Base-by-base conservation (phyloP, 2,888 invertebrate genomes). In the Epirrhoe alternata region DNA sequence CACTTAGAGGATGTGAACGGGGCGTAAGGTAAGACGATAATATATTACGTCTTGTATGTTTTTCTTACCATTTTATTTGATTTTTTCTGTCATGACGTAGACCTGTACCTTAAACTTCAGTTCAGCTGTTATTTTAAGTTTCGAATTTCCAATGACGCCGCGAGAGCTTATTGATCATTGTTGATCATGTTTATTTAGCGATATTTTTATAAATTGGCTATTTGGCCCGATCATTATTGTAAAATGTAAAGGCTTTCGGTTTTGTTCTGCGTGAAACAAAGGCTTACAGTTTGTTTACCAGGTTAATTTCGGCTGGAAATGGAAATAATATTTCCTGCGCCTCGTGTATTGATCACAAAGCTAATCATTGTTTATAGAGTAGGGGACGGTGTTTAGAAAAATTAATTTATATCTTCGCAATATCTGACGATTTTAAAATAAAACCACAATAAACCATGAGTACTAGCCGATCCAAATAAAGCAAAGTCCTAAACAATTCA, bases 401-500 rank as follows among this genome's bases (percentile, higher is more conserved):
- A 6, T 16, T 14, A 4, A 47, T 47, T 2, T 16, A 14, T 47
- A 14, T 47, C 24, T 24, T 24, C 24, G 24, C 24, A 6, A 47
- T 47, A 33, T 31, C 12, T 31, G 61, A 30, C n/a, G 59, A 58
- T 53, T 63, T 65, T 53, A 59, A 64, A 59, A 70, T 64, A 52
- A 71, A 72, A 74, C 70, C 63, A 68, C 53, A 70, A 69, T 68
- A 73, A 69, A 61, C 57, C 51, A 68, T 64, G 63, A 69, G 70
- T 71, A 68, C 60, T 66, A 67, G 66, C 64, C 50, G 55, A 56
- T 75, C 68, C 71, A 72, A 76, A 80, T 82, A 81, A 83, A 79
- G 76, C 75, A 74, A 61, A 66, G 67, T 74, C 74, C 72, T 84
- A 77, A 83, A 84, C 79, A 80, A 83, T 84, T 83, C 78, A 83